Base-by-base conservation (phyloP, 2,797 vertebrate genomes). In the Notolepis coatsorum region DNA sequence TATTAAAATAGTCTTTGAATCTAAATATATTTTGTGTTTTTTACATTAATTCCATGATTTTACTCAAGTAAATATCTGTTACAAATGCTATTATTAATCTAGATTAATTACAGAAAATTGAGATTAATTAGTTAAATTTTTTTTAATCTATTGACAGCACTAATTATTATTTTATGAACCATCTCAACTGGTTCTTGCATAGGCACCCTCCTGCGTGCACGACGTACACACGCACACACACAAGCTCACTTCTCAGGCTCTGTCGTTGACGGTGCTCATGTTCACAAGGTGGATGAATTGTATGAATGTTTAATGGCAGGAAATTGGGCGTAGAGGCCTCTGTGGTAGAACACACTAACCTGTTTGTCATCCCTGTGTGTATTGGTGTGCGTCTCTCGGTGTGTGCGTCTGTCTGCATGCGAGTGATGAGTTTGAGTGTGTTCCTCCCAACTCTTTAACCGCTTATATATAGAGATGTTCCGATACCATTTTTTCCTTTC, bases 291-390 rank as follows among this genome's bases (percentile, higher is more conserved):
- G 76, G 73, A 79, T n/a, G n/a, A n/a, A n/a, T n/a, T n/a, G 68
- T 64, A 82, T 79, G 63, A 82, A 79, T 73, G 65, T 76, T 82
- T 82, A 82, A 79, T 62, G 75, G 57, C 72, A 73, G 69, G 75
- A 81, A 78, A 81, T 81, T 69, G 68, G 71, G 60, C 79, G 65
- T 69, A 61, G 68, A 64, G 72, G 79, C 49, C 25, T 21, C 45
- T 31, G 17, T 8, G n/a, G 42, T 4, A 21, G 20, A 45, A 45
- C 35, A 12, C 12, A 38, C 38, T 68, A 30, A 30, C 53, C 61
- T 66, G 59, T 55, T 17, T 51, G 57, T 61, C 39, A 53, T 47
- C 54, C 38, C 39, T 65, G 56, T 24, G 68, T 62, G 63, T 71
- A 50, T 21, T 48, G 42, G 63, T 76, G 31, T 31, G 18, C 41